Evolutionary conservation across 2,113 vertebrate species (phyloP), one percentile per base, ranked within the genome.

Genomic region (Crotalus horridus): DNA sequence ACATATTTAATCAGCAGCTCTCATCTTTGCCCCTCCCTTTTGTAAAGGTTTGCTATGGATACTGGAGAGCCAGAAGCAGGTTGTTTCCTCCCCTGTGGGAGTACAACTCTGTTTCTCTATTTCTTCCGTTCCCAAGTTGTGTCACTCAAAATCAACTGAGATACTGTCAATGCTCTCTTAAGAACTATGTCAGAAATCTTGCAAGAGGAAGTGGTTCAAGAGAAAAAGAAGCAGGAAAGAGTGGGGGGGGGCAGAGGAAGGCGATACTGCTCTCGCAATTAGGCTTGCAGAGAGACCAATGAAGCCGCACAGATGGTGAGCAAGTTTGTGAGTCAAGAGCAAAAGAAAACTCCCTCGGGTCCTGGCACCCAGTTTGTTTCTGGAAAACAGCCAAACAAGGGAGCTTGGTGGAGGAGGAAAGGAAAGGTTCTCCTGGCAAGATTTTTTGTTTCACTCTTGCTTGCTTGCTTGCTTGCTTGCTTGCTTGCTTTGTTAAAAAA

Each of bases 151-250:
- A 59, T 59, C 93, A 51, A 46, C n/a, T 53, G 64, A 61, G 90
- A 74, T 85, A 48, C 90, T 89, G 55, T 53, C 90, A 43, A 6
- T 89, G 17, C 0, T 90, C 88, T 39, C 21, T 58, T 15, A 29
- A 6, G 9, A 91, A 90, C 24, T 6, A 93, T 94, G n/a, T 46
- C 95, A 96, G 93, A 93, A 93, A 95, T 97, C 95, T 91, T 96
- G 94, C 96, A 95, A 98, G 98, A 99, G 99, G 99, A 99, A 99
- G 98, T 98, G 97, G 97, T 97, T 95, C 95, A 95, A 94, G 96
- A 23, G 48, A 94, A 95, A 96, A 92, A 96, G 97, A 98, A 98
- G 98, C 98, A 98, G 97, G 97, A 96, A 95, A 94, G 94, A 94
- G 85, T 92, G 61, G 90, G 95, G 87, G 94, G 15, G 23, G 43